Evolutionary conservation across 2,113 vertebrate species (phyloP), one percentile per base, ranked within the genome.

Genomic region (Peromyscus californicus): DNA sequence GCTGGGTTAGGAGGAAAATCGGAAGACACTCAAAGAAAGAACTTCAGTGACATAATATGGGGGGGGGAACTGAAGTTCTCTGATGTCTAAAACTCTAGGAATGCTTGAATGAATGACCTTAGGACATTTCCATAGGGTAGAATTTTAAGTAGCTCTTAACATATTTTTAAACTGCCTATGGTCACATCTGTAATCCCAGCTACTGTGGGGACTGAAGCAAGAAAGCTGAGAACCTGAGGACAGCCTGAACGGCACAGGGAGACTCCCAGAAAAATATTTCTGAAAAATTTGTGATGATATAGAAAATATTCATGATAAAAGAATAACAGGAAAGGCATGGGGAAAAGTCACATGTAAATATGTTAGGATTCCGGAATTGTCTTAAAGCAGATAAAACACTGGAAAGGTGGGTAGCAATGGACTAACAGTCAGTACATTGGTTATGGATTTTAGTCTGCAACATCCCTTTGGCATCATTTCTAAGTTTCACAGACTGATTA

Each of bases 281-380:
- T 57, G 26, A 88, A 61, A 67, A 69, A 33, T 63, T 13, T 82
- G 42, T 24, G 65, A 51, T 95, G 78, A 72, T 57, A 57, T 1
- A 11, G 31, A 79, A 89, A 88, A 69, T 24, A 61, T 3, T 87
- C 80, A 36, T 1, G 19, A 82, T 86, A 48, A 80, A n/a, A 95
- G 65, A 91, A 29, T 51, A 42, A 42, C 13, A 54, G 54, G 57
- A 87, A 89, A 42, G 2, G 4, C 19, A 42, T 39, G 76, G 7
- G n/a, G n/a, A 93, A 93, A 96, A 93, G 83, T 72, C 33, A 7
- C 16, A 89, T 26, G n/a, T 69, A 70, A 69, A 24, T 67, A 87
- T 48, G 48, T 57, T 54, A 89, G 7, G 57, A 31, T 42, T 91
- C 67, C 67, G 54, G 94, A 91, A 51, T 94, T 67, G 54, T 54